Base-by-base conservation (phyloP, 1,140 invertebrate species). In the Polypedilum pembai region DNA sequence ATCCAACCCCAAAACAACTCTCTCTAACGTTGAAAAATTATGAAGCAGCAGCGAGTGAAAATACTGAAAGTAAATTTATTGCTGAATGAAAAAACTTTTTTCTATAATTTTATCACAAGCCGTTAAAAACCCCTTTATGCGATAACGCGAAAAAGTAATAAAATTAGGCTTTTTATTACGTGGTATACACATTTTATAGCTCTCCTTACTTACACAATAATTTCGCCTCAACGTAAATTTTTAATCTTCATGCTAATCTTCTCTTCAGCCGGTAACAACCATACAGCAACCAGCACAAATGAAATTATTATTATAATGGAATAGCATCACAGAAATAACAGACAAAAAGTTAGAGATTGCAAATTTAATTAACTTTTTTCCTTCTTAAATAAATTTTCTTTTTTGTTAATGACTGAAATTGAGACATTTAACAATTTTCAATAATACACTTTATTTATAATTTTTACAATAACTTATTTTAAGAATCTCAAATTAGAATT, bases 81-180 rank as follows among this genome's bases (percentile, higher is more conserved):
- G 45, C n/a, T n/a, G 45, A 56, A 56, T 56, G 45, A 56, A 56
- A 56, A 56, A 56, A 56, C 10, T 56, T 56, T 33, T 33, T 56
- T 56, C 45, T 56, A 56, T 56, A 56, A 56, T 56, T 56, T 56
- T 56, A 56, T 56, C 45, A 56, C 45, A 56, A n/a, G 45, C 45
- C 12, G 45, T 56, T 20, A 69, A 69, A 69, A 69, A 69, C 65
- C 65, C 65, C 65, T 69, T 69, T 69, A 18, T 20, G 65, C 65
- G 65, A 69, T 69, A 69, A 69, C 65, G 45, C 45, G 45, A 69
- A 69, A 69, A 69, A 21, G 65, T 21, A 69, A 69, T 69, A 69
- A 69, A 69, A 69, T 18, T n/a, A n/a, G 15, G 15, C 15, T 18
- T 69, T 69, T 69, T 69, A 69, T 69, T 69, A 69, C 65, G n/a